Evolutionary conservation across 2,113 vertebrate genomes (phyloP).

Genomic region (Clarias macrocephalus): DNA sequence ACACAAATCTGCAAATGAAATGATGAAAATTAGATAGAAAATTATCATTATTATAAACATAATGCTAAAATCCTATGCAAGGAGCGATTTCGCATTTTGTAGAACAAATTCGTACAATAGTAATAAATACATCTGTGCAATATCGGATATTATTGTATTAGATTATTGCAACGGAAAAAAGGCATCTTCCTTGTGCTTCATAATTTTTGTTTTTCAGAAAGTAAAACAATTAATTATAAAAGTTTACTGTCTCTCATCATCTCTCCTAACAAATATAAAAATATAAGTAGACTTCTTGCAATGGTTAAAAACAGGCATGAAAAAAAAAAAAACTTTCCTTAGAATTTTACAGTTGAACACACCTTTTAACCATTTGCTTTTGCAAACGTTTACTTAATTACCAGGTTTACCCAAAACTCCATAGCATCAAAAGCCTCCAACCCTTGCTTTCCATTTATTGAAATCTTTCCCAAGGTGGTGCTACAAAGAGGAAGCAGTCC

Average conservation of each 20-base stretch:
- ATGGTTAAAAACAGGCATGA: neutral
- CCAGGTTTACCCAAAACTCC: neutral
- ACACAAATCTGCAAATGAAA: neutral
- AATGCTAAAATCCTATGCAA: neutral
- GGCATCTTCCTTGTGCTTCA: neutral
- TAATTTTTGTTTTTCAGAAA: neutral
- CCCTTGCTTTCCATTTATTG: neutral
- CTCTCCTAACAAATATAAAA: neutral
- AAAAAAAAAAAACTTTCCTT: neutral
- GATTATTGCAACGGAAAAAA: neutral
- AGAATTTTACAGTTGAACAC: neutral
- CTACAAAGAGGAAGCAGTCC: constrained; percentile 76
- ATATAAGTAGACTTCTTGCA: neutral
- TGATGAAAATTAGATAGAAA: neutral
- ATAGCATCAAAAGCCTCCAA: neutral
- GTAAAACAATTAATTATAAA: neutral
- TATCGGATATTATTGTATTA: neutral
- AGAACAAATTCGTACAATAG: neutral
- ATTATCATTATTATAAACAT: neutral
- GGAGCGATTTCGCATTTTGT: neutral
- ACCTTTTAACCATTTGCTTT: too few species aligned
- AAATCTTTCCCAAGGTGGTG: constrained; percentile 17
- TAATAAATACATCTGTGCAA: neutral
- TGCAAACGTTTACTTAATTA: neutral
- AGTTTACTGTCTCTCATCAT: neutral